A percentile compares a stretch with the other conserved stretches of the same genome.
Conservation (phyloP, 2,888 invertebrate genomes). For the Lithodes maja region DNA sequence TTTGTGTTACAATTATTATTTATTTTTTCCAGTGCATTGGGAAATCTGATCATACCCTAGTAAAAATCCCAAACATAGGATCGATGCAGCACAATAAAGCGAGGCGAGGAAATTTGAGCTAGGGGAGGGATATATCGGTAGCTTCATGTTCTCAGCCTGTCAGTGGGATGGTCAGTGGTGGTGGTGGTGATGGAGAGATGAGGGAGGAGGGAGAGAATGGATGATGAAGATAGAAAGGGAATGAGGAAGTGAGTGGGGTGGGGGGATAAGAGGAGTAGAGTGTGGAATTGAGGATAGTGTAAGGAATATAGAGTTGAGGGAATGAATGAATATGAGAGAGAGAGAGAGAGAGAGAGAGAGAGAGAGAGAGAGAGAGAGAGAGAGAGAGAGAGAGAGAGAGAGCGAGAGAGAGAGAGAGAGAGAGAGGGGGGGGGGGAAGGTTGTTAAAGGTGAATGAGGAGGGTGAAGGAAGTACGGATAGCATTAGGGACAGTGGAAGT, state of each 20-base stretch:
- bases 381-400: not conserved
- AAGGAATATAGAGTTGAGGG: not conserved
- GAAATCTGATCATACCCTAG: too few relatives aligned
- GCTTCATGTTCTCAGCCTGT: too few relatives aligned
- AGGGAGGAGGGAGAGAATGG: not conserved
- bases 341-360: conserved; percentile 14
- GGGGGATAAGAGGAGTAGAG: not conserved
- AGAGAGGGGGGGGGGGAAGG: not conserved
- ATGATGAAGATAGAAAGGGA: not conserved
- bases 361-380: not conserved
- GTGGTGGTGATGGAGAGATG: not conserved
- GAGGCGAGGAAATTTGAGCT: too few relatives aligned
- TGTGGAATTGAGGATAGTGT: not conserved
- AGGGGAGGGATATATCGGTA: too few relatives aligned
- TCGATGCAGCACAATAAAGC: too few relatives aligned
- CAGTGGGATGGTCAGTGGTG: not conserved
- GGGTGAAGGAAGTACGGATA: not conserved
- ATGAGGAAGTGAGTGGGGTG: not conserved
- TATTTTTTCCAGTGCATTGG: too few relatives aligned
- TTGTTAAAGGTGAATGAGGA: not conserved
- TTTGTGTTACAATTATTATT: too few relatives aligned
- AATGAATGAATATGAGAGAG: not conserved
- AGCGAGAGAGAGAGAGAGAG: not conserved
- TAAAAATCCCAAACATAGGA: too few relatives aligned
- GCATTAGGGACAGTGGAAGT: too few relatives aligned